Base-by-base conservation (phyloP, 2,113 vertebrate species). In the Chaetodon auriga region DNA sequence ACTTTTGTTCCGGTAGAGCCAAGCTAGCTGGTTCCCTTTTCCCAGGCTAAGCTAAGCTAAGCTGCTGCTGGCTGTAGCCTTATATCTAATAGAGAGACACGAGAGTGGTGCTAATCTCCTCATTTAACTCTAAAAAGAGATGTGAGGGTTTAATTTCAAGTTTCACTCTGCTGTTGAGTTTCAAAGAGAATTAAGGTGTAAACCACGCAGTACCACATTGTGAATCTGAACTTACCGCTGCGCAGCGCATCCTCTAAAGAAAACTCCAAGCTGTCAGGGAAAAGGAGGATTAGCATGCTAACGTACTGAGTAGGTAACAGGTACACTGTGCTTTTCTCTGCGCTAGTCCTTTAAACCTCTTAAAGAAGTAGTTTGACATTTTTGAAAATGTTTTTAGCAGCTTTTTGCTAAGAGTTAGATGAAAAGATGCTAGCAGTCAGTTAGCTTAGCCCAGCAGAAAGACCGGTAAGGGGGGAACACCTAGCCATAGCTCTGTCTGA, bases 181-280 rank as follows among this genome's bases (percentile, higher is more conserved):
- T 23, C 7, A 43, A 15, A 64, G 21, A 43, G 7, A 9, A 19
- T 14, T 14, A 43, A 15, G 4, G 4, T 18, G 57, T 30, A 30
- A 58, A 30, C 6, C 25, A 30, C 3, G 1, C 2, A 11, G 54
- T 25, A 30, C 30, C 30, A 30, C 23, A 58, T 16, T 15, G 55
- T 5, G 0, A n/a, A 51, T 58, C 69, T 36, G 13, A 64, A 90
- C 95, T 95, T 43, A 95, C 95, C 93, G 0, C 75, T 25, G 0
- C 30, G 7, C 65, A 95, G 4, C 2, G 75, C 92, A 4, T 95
- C 93, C 21, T 92, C 83, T 91, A 92, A 81, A 87, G 89, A 82
- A 77, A 95, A 88, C 55, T 90, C 91, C 86, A 63, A 23, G 82
- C 95, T 95, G 91, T 93, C 41, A n/a, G 78, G 80, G 77, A 90